Percentiles rank a stretch among this genome's conserved stretches.
These are phyloP conservation scores for Nesometra sesokonis DNA, from an alignment of 35 echinoderm and acorn worm genomes.

Conservation along the genomic window DNA sequence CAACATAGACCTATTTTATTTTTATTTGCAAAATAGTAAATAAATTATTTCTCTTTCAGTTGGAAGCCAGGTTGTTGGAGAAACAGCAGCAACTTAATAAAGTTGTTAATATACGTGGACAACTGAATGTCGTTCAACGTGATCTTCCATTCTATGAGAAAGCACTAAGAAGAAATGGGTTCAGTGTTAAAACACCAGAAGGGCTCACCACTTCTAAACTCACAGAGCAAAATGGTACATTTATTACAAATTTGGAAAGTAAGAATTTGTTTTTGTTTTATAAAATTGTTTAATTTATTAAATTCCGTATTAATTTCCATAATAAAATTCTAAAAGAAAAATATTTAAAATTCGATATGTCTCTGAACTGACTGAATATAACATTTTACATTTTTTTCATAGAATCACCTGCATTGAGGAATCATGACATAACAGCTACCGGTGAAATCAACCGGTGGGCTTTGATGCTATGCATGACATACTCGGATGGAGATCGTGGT, in stretches of 20 bases:
- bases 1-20: too few relatives aligned
- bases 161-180: background rate
- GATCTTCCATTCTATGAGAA: slow-evolving; percentile 1
- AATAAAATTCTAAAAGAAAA: too few relatives aligned
- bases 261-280: too few relatives aligned
- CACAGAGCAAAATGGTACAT: background rate
- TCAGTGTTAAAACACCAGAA: slow-evolving; percentile 2
- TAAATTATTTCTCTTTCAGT: background rate
- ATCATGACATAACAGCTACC: background rate
- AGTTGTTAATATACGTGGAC: background rate
- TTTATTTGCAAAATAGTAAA: too few relatives aligned
- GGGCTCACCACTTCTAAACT: background rate
- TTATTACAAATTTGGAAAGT: background rate
- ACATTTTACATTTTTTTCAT: too few relatives aligned
- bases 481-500: background rate
- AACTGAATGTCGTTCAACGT: background rate
- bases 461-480: slow-evolving; percentile 7
- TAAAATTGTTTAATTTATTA: too few relatives aligned
- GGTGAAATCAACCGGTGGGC: background rate
- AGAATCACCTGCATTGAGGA: background rate
- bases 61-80: background rate
- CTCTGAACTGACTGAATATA: too few relatives aligned
- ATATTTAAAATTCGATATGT: too few relatives aligned
- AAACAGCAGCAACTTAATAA: background rate
- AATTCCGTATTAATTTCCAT: too few relatives aligned